A percentile compares a stretch with the other conserved stretches of the same genome.
phyloP scores from a whole-genome alignment of 2,113 vertebrate species.

The Romanogobio albipinnatus region DNA sequence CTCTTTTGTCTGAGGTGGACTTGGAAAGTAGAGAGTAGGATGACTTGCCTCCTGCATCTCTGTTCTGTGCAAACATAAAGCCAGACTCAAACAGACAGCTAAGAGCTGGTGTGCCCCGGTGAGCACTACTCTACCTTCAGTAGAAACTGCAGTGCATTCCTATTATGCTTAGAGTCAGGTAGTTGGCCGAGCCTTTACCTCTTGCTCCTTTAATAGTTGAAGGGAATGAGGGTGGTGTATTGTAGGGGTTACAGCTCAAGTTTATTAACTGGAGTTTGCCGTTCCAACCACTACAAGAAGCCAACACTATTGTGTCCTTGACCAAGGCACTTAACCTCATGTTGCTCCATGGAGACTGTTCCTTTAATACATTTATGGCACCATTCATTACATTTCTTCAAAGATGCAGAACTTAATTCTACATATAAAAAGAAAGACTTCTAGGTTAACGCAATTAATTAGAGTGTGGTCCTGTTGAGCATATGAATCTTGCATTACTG shows the following conservation, averaged over 20 bases:
- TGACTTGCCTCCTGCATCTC: background rate
- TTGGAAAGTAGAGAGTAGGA: background rate
- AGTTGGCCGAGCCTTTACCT: background rate
- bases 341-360: background rate
- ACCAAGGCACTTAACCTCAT: background rate
- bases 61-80: slow-evolving; percentile 9
- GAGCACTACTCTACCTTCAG: slow-evolving; percentile 2
- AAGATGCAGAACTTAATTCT: background rate
- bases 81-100: slow-evolving; percentile 1
- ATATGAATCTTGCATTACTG: background rate
- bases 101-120: background rate
- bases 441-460: background rate
- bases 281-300: background rate
- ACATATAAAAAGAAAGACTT: background rate
- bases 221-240: background rate
- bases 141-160: slow-evolving; percentile 9
- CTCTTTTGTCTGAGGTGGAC: slow-evolving; percentile 34
- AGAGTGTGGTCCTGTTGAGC: background rate
- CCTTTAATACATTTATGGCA: background rate
- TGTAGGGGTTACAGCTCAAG: slow-evolving; percentile 17
- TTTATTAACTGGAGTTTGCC: background rate
- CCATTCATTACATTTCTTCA: slow-evolving; percentile 6
- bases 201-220: background rate
- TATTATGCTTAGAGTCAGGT: background rate
- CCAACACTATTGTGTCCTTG: background rate